These are phyloP conservation scores for Perca schrenkii DNA, from an alignment of 2,113 vertebrate species.

Conservation along the genomic window DNA sequence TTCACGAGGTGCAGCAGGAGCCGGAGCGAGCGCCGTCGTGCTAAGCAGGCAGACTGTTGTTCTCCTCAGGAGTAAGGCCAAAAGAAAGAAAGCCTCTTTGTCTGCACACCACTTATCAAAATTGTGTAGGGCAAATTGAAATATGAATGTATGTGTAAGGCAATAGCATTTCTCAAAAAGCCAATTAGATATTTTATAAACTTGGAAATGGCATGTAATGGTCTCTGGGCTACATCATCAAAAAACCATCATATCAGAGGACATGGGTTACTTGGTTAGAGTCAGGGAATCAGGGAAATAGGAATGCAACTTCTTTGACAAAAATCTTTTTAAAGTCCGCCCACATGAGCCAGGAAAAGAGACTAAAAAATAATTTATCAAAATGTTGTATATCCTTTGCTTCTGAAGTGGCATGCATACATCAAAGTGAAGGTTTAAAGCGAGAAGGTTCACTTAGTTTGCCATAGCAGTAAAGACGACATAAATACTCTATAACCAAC, in stretches of 20 bases:
- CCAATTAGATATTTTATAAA: slow-evolving; percentile 64
- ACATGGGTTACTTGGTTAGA: slow-evolving; percentile 6
- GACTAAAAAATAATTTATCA: neutral
- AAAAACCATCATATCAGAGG: slow-evolving; percentile 1
- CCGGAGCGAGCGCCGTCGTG: slow-evolving; percentile 39
- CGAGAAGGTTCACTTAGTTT: slow-evolving; percentile 49
- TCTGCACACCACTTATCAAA: slow-evolving; percentile 41
- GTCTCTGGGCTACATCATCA: neutral
- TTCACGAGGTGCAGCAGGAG: slow-evolving; percentile 78
- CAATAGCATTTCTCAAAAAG: slow-evolving; percentile 35
- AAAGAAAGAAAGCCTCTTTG: slow-evolving; percentile 52
- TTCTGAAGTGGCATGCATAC: slow-evolving; percentile 30
- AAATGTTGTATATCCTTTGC: neutral
- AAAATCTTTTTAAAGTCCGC: neutral
- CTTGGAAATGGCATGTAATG: slow-evolving; percentile 29
- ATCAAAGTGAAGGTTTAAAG: slow-evolving; percentile 61
- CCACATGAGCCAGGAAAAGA: neutral
- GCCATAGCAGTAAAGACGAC: slow-evolving; percentile 55
- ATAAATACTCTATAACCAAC: slow-evolving; percentile 67
- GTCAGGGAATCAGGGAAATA: neutral
- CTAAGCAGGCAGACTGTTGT: slow-evolving; percentile 49
- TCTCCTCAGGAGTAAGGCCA: neutral
- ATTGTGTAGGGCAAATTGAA: slow-evolving; percentile 47
- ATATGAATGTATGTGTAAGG: slow-evolving; percentile 65
- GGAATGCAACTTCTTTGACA: neutral